Percentiles rank a stretch among this genome's conserved stretches.
Evolutionary conservation across 2,113 vertebrate species (phyloP).

Genomic region (Balaeniceps rex): DNA sequence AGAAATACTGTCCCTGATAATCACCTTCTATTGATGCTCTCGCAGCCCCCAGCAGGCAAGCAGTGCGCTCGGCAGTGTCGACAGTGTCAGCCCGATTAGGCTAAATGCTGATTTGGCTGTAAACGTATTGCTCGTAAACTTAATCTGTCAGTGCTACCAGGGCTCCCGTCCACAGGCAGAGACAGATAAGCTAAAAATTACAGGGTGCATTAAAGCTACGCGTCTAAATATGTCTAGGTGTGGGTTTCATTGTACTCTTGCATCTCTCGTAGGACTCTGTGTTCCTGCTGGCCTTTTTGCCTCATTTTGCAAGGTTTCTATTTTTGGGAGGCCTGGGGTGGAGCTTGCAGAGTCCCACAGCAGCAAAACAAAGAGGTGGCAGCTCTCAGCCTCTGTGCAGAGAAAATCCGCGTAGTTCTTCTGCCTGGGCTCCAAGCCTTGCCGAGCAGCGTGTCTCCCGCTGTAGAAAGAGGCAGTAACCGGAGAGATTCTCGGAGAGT

Average conservation of each 20-base stretch:
- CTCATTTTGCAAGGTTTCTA: slow-evolving; percentile 66
- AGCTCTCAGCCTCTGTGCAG: background rate
- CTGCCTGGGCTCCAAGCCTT: background rate
- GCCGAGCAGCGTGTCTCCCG: background rate
- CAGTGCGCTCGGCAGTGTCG: background rate
- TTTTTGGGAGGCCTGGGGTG: slow-evolving; percentile 48
- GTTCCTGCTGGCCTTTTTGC: slow-evolving; percentile 55
- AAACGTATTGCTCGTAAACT: background rate
- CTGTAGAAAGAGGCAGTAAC: background rate
- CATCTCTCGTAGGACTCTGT: slow-evolving; percentile 20
- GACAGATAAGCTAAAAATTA: slow-evolving; percentile 43
- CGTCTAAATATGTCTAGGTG: slow-evolving; percentile 19
- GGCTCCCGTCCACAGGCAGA: background rate
- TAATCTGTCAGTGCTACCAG: background rate
- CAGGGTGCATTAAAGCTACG: background rate
- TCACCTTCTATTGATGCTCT: background rate
- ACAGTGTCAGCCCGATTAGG: background rate
- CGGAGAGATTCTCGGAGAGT: background rate
- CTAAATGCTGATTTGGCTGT: background rate
- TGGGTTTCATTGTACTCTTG: slow-evolving; percentile 17
- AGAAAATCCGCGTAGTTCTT: background rate
- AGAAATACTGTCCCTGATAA: fast-evolving
- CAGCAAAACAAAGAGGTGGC: slow-evolving; percentile 33
- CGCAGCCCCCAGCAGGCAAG: background rate
- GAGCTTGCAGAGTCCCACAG: slow-evolving; percentile 26